Evolutionary conservation across 2,888 invertebrate genomes (phyloP).

Genomic region (Tanytarsus gracilentus): DNA sequence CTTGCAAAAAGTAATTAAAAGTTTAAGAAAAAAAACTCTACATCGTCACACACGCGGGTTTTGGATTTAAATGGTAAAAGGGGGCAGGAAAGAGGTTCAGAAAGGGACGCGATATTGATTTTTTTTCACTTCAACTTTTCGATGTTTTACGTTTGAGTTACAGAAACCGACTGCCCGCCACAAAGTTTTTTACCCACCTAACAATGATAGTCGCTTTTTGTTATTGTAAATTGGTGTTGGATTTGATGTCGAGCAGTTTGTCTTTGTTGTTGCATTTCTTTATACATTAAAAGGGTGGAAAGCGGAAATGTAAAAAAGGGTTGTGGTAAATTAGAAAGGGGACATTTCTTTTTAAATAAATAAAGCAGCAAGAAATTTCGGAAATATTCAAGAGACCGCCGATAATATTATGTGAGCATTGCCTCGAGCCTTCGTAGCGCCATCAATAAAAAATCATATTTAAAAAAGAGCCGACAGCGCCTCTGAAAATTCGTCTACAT

Average conservation of each 20-base stretch:
- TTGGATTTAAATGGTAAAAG: background rate
- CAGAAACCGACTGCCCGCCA: conserved; percentile 23
- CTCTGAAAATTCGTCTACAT: background rate
- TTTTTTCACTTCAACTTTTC: background rate
- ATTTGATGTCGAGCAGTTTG: conserved; percentile 2
- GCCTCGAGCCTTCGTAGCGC: no score
- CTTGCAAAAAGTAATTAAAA: conserved; percentile 22
- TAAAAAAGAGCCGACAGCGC: background rate
- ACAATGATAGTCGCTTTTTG: background rate
- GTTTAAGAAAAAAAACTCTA: background rate
- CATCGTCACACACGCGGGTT: background rate
- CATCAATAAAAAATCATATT: background rate
- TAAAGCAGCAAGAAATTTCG: no score
- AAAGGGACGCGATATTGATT: background rate
- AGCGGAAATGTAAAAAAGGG: background rate
- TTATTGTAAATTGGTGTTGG: conserved; percentile 20
- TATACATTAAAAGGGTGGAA: background rate
- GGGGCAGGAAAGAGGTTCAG: background rate
- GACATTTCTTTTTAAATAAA: no score
- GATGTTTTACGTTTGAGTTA: conserved; percentile 8
- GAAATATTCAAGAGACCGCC: no score
- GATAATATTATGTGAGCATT: no score
- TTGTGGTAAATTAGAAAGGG: background rate
- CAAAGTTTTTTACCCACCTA: conserved; percentile 14
- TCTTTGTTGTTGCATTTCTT: background rate